Evolutionary conservation across 1,140 invertebrate species (phyloP), one percentile per base, ranked within the genome.

Genomic region (Lasioglossum albipes): DNA sequence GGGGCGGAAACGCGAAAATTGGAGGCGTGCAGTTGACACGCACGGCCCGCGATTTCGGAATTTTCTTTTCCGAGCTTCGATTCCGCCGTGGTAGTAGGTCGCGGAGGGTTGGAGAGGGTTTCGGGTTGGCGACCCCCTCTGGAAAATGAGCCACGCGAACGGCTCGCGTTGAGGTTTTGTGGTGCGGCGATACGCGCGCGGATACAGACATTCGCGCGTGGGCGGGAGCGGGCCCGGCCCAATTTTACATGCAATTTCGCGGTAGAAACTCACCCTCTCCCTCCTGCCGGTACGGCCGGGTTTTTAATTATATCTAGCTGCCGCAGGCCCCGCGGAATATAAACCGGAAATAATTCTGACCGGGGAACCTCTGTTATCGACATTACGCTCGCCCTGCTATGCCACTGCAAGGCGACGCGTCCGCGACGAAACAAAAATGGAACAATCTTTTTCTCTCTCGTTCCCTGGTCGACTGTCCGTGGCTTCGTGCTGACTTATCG

Each of bases 211-310:
- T 64, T 74, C 59, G 49, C 62, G 62, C n/a, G 73, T 16, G 67
- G 7, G n/a, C 45, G 68, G 64, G 72, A 72, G 80, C 68, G 79
- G 54, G 79, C 78, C 85, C 83, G 72, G 85, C 83, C 78, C 85
- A 84, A 84, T 87, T 84, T 87, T 87, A 87, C 83, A 84, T 87
- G 86, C 82, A 87, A 87, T 87, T 87, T 87, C 85, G 85, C 76
- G 83, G 80, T 79, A 79, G 82, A 57, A 76, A 72, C 57, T 70
- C 74, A 72, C 57, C 70, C 74, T 49, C 20, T 76, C 75, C 84
- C 71, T 72, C 81, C 75, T 66, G 77, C 75, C 45, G 74, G 72
- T 13, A 83, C 72, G 84, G 57, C 85, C 65, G 68, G 78, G 69
- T 87, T 87, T 87, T 87, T 87, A 87, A 87, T 87, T 85, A 87